Evolutionary conservation across 2,888 invertebrate genomes (phyloP), one percentile per base, ranked within the genome.

Genomic region (Hyppa rectilinea): DNA sequence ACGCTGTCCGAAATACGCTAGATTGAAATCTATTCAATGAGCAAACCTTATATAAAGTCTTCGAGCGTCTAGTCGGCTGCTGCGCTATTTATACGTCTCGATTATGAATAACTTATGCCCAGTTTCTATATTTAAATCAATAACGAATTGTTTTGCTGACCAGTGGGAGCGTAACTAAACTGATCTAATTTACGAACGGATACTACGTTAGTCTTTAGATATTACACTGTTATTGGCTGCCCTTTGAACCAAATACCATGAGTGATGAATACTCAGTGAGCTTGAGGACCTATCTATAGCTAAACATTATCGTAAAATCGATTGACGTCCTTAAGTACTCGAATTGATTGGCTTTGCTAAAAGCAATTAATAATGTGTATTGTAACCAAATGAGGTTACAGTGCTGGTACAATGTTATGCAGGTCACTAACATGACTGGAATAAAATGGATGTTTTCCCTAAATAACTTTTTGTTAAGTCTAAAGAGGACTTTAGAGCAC

Each of bases 301-400:
- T 81, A 52, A 31, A 60, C 45, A 63, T 58, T 70, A 78, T 82
- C 71, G 75, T 75, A 71, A 79, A 81, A 71, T 69, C 76, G 72
- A 85, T 85, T 90, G 89, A 90, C 90, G 90, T 90, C 90, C 90
- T 65, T 58, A 85, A 79, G 75, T 87, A 83, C 87, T 87, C 29
- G 55, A 72, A 79, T 79, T 81, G 67, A 79, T 79, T 81, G 73
- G 36, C 38, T 61, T 71, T 83, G 70, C 78, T 84, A 70, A 84
- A 75, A 74, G 62, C 76, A 80, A 82, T 84, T 75, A 84, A 77
- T 79, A 66, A 81, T 75, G 70, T 80, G 80, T 83, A 87, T 87
- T 88, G 84, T 85, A 85, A 83, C 85, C 83, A 87, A 90, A 89
- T 88, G 84, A 87, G 85, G 85, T 80, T 76, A 84, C 55, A 73